phyloP scores from a whole-genome alignment of 1,140 invertebrate genomes.

The Dysdera silvatica region DNA sequence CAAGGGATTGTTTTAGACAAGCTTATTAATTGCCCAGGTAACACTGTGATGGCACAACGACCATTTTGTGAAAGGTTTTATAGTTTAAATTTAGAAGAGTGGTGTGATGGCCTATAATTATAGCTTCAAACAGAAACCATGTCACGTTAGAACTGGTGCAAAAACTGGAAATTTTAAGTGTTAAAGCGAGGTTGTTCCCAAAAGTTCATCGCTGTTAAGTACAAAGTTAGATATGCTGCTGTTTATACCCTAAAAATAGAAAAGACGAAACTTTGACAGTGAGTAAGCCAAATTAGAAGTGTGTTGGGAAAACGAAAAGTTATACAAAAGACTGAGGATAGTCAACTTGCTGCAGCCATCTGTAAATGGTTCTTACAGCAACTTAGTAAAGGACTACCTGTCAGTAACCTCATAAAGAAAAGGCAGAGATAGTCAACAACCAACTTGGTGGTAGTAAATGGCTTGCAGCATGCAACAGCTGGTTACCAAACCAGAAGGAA shows the following conservation, averaged over 20 bases:
- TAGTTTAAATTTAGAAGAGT: no score
- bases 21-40: no score
- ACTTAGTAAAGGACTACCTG: background rate
- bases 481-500: no score
- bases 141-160: background rate
- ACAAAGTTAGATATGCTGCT: background rate
- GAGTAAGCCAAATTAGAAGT: background rate
- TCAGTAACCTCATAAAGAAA: background rate
- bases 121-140: constrained; percentile 1
- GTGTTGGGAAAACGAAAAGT: constrained; percentile 4
- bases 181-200: constrained; percentile 11
- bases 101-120: no score
- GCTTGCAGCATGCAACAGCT: no score
- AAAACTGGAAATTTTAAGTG: background rate
- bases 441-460: no score
- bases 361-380: background rate
- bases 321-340: constrained; percentile 4
- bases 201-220: background rate
- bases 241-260: constrained; percentile 6
- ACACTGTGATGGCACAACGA: no score
- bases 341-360: constrained; percentile 7
- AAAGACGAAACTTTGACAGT: background rate
- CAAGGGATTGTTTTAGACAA: no score
- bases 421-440: no score
- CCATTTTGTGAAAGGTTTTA: no score